Evolutionary conservation across 2,888 invertebrate genomes (phyloP), one percentile per base, ranked within the genome.

Genomic region (Trypoxylon attenuatum): DNA sequence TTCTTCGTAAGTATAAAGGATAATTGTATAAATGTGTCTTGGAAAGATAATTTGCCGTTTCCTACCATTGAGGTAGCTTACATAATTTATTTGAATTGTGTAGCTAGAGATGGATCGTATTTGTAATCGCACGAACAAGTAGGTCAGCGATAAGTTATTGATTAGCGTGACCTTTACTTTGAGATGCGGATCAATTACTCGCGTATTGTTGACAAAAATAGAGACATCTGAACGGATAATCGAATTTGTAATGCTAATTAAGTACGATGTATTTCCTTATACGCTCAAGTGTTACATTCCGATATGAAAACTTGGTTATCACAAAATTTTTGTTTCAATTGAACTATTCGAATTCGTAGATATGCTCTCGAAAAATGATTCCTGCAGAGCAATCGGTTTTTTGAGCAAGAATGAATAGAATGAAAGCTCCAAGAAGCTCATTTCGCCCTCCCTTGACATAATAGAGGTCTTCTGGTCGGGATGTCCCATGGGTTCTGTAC

Each of bases 391-490:
- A 69, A 75, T 75, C 65, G 68, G 69, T 63, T 76, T 69, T 60
- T 68, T 62, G 53, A 56, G 52, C 19, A 45, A 45, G 61, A 38
- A 75, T 70, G 65, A 71, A 70, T 59, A 51, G 71, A 69, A 69
- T 42, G 62, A 73, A 78, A 77, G 73, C 76, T 70, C 65, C 68
- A 69, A 59, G 70, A 78, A 78, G 78, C 78, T 75, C 76, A 78
- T 78, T 78, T 73, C 60, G 76, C 67, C 64, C 67, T 71, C 67
- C 57, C 64, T 62, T 67, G 70, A 78, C 78, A 77, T 78, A 78
- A 78, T 78, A 77, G 73, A 78, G 77, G 77, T 76, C 74, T 72
- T 76, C 69, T 71, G 68, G 61, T 58, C 67, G 55, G 75, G 63
- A 6, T 70, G 65, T 78, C 78, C 78, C 78, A 54, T 67, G 78